Percentiles rank a stretch among this genome's conserved stretches.
Evolutionary conservation across 2,113 vertebrate species (phyloP).

Genomic region (Reinhardtius hippoglossoides): DNA sequence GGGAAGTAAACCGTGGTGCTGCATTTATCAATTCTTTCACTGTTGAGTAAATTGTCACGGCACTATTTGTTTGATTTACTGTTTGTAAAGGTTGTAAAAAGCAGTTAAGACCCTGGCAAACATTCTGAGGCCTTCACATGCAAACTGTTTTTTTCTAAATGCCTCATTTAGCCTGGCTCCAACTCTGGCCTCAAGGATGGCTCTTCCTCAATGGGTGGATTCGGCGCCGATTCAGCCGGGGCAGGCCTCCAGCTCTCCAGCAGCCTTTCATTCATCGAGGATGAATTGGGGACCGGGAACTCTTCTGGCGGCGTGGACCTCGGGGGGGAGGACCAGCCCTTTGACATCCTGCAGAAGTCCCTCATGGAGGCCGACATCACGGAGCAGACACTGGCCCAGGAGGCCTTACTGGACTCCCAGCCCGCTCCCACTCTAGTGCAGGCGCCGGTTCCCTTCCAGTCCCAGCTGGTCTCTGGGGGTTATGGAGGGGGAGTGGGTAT

Average conservation of each 20-base stretch:
- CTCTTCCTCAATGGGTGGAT: constrained; percentile 88
- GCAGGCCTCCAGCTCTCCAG: constrained; percentile 92
- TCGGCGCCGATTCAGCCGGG: constrained; percentile 87
- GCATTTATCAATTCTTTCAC: too few species aligned
- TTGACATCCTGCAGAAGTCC: constrained; percentile 99
- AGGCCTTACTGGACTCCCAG: constrained; percentile 94
- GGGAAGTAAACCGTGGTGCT: too few species aligned
- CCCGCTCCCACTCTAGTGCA: constrained; percentile 79
- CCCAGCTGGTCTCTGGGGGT: constrained; percentile 82
- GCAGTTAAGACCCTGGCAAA: not conserved
- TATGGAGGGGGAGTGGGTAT: constrained; percentile 77
- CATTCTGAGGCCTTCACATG: not conserved
- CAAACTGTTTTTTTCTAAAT: constrained; percentile 25
- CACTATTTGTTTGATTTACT: too few species aligned
- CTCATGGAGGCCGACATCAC: constrained; percentile 98
- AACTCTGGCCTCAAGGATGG: constrained; percentile 90
- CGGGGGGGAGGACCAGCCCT: constrained; percentile 94
- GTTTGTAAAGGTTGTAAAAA: not conserved
- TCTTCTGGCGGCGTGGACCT: constrained; percentile 90
- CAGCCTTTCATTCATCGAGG: constrained; percentile 96
- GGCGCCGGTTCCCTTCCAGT: constrained; percentile 74
- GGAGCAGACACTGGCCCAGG: constrained; percentile 97
- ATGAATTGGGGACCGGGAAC: constrained; percentile 88
- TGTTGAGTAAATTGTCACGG: too few species aligned
- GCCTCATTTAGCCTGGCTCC: constrained; percentile 65